phyloP scores from a whole-genome alignment of 2,888 invertebrate genomes.

The Eristalinus sepulchralis region DNA sequence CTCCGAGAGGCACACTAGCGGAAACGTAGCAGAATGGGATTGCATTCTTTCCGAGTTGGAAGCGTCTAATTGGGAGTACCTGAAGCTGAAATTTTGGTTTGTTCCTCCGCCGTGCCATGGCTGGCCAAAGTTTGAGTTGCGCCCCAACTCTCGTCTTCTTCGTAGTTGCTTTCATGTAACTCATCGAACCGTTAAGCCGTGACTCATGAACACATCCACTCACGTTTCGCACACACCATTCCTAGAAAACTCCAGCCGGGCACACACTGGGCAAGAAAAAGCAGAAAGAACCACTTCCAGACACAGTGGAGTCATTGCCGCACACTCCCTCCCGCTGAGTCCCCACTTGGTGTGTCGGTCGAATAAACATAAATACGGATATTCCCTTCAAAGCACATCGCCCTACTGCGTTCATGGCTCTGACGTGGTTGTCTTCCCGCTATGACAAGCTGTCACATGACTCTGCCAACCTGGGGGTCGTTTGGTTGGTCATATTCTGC shows the following conservation, averaged over 20 bases:
- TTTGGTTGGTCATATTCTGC: conserved; percentile 50
- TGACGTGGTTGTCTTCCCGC: conserved; percentile 3
- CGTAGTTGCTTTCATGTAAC: conserved; percentile 25
- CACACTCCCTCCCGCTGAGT: conserved; percentile 44
- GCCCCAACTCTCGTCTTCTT: background rate
- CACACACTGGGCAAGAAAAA: conserved; percentile 5
- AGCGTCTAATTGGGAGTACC: background rate
- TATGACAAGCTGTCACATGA: conserved; percentile 61
- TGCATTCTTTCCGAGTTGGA: background rate
- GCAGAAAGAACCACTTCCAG: conserved; percentile 47
- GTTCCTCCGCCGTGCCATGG: background rate
- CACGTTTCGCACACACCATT: conserved; percentile 57
- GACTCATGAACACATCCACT: conserved; percentile 54
- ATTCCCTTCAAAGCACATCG: conserved; percentile 33
- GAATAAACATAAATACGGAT: conserved; percentile 52
- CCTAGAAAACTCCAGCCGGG: conserved; percentile 49
- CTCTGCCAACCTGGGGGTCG: conserved; percentile 25
- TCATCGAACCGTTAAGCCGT: conserved; percentile 54
- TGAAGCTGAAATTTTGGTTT: background rate
- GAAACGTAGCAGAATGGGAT: background rate
- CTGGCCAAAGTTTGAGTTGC: background rate
- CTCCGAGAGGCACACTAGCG: conserved; percentile 13
- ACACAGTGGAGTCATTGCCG: conserved; percentile 53
- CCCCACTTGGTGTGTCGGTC: conserved; percentile 38
- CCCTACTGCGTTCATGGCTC: conserved; percentile 1